Base-by-base conservation (phyloP, 2,888 invertebrate species). In the Lasioglossum oenotherae region DNA sequence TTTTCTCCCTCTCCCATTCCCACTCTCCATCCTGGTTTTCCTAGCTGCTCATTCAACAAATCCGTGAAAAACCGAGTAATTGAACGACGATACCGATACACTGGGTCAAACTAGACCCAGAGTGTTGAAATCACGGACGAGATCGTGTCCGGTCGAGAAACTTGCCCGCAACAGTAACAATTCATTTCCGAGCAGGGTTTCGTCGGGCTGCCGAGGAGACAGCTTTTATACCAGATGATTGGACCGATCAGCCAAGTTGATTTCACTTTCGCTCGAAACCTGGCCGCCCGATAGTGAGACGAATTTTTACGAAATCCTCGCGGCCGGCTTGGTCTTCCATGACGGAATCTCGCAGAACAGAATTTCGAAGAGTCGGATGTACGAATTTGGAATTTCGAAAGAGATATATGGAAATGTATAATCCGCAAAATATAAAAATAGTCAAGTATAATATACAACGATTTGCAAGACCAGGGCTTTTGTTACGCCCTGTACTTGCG, bases 261-360 rank as follows among this genome's bases (percentile, higher is more conserved):
- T 86, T 86, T 85, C 85, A 85, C 85, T 85, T 85, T 85, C 69
- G 35, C 84, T 67, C 69, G 76, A 49, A 74, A 80, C 27, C 4
- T n/a, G 49, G 69, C 44, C 60, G 49, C 27, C 49, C 64, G 78
- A 84, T 44, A 74, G 74, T 41, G 19, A 74, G 41, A 73, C 38
- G 75, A 72, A 79, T 85, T 69, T 85, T 77, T 74, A n/a, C 79
- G 57, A 74, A 73, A 35, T 53, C 31, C 38, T 27, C 53, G 49
- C 72, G 72, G 27, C 1, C n/a, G 72, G 44, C 12, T 73, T 46
- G 49, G 49, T 73, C 46, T 8, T 23, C 73, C 31, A 23, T n/a
- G 31, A 57, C 41, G n/a, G 72, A 31, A 19, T 19, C 44, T 44
- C 44, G 44, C 44, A 14, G 44, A 14, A 44, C 44, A 57, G 57